Conservation (phyloP, 2,888 invertebrate species). For the Patella depressa region DNA sequence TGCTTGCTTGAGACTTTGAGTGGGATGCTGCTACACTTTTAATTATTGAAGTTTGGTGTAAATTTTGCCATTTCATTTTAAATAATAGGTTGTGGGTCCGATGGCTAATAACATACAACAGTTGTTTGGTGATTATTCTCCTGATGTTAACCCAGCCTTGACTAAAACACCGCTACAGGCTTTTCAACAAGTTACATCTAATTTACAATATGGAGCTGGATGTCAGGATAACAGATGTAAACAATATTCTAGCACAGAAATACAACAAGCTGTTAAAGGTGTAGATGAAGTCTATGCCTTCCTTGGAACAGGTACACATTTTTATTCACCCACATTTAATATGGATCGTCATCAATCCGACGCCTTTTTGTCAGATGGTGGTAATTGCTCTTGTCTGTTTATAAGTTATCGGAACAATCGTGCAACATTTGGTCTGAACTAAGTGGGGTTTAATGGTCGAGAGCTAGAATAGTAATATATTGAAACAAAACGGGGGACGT, state of each 20-base stretch:
- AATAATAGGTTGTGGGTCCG: constrained; percentile 65
- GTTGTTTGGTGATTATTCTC: constrained; percentile 63
- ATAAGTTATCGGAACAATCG: too few relatives aligned
- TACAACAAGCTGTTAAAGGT: constrained; percentile 45
- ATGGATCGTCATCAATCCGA: background rate
- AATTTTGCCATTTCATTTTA: background rate
- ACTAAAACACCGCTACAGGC: constrained; percentile 54
- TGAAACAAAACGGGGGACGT: too few relatives aligned
- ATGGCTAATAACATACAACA: constrained; percentile 60
- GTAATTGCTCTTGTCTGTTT: too few relatives aligned
- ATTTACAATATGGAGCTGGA: constrained; percentile 50
- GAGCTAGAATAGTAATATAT: too few relatives aligned
- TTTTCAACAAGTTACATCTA: constrained; percentile 42
- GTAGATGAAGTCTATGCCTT: constrained; percentile 58
- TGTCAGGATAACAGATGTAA: constrained; percentile 51
- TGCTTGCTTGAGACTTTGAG: too few relatives aligned
- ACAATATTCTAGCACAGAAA: constrained; percentile 41
- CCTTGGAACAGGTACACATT: constrained; percentile 59
- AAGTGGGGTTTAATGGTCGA: too few relatives aligned
- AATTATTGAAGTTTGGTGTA: too few relatives aligned
- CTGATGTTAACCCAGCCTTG: constrained; percentile 44
- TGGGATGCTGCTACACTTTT: too few relatives aligned
- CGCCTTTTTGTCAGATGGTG: too few relatives aligned
- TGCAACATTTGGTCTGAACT: too few relatives aligned
- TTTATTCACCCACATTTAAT: background rate